These are phyloP conservation scores for Furnarius figulus DNA, from an alignment of 2,113 vertebrate species.

Conservation along the genomic window DNA sequence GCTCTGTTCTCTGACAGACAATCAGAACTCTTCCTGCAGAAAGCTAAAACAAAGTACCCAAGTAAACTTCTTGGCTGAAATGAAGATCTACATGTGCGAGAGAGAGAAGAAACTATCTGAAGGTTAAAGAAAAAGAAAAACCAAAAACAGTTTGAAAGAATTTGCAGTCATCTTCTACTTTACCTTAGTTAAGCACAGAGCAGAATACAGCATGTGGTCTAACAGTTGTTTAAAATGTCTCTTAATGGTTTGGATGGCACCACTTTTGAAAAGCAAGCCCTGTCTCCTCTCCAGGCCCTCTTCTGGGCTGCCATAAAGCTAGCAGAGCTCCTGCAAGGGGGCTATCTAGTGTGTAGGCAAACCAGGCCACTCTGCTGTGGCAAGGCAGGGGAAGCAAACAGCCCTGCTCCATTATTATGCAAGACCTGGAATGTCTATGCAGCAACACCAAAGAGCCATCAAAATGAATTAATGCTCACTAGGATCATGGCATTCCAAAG, in stretches of 20 bases:
- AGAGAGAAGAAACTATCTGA: background rate
- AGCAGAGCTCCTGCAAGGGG: background rate
- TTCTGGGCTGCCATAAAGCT: background rate
- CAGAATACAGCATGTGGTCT: background rate
- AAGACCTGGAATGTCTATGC: background rate
- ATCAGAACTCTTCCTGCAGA: background rate
- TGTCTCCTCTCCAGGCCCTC: background rate
- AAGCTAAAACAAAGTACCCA: background rate
- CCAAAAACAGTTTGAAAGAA: background rate
- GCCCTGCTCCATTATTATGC: background rate
- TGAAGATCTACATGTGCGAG: background rate
- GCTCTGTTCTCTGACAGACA: background rate
- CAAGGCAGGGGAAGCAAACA: background rate
- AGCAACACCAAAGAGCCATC: background rate
- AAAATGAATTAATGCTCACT: background rate
- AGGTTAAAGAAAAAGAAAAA: background rate
- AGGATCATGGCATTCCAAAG: background rate
- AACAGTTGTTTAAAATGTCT: background rate
- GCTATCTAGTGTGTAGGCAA: background rate
- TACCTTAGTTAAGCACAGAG: background rate
- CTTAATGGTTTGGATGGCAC: background rate
- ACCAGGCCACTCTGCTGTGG: background rate
- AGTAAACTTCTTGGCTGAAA: background rate
- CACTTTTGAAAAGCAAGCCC: background rate
- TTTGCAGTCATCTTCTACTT: background rate